Evolutionary conservation across 2,888 invertebrate species (phyloP), one percentile per base, ranked within the genome.

Genomic region (Hypomecis punctinalis): DNA sequence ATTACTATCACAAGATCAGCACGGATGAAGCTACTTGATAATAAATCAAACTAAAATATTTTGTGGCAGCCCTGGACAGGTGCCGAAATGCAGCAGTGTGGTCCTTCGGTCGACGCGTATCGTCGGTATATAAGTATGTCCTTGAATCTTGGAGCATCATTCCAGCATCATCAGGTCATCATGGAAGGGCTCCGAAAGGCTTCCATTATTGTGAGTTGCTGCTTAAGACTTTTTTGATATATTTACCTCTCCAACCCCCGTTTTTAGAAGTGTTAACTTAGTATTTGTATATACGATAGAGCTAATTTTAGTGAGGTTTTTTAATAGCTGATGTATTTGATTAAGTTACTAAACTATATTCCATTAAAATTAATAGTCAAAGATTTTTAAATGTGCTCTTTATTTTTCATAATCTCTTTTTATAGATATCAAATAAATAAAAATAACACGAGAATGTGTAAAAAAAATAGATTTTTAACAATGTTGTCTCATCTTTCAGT

Each of bases 51-150:
- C 23, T 23, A 23, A 23, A 23, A 23, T 11, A 0, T 43, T 9
- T 51, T 75, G 48, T 33, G 70, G 6, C 82, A 86, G 64, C 86
- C 85, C 85, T 86, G 69, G 40, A 37, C 37, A 63, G 60, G 54
- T 61, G 58, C 49, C 57, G 53, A 72, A 63, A 70, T 69, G 65
- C 62, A 49, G 65, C 66, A 61, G 70, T 64, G 64, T 59, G 63
- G 68, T 66, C 59, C 46, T 47, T 40, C 37, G 35, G 62, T 74
- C 62, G 69, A 63, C 46, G 65, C 61, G 23, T 23, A 23, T 23
- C 3, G 23, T 23, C 23, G 70, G 54, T 91, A 91, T 91, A 91
- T 82, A 91, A 82, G 83, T 68, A 70, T 82, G 84, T 85, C 88
- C 87, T 87, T 88, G 85, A 72, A 68, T 63, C 37, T 54, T 67